Conservation (phyloP, 2,797 vertebrate species). For the Tauraco hartlaubi region DNA sequence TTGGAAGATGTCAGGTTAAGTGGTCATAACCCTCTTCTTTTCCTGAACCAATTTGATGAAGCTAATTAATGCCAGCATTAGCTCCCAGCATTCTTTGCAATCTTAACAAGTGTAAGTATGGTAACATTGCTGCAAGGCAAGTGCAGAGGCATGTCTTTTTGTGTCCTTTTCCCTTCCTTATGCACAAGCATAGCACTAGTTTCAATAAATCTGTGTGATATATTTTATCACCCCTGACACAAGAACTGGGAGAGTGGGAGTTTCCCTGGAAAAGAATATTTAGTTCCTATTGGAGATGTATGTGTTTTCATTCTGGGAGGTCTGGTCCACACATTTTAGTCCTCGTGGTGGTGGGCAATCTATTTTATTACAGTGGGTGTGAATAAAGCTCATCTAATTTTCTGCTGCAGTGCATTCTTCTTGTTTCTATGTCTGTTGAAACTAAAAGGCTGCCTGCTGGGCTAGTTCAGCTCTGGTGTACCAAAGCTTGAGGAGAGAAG, state of each 20-base stretch:
- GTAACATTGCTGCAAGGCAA: background rate
- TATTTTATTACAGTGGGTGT: constrained; percentile 38
- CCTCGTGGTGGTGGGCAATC: background rate
- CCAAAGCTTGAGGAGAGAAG: background rate
- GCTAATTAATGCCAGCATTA: constrained; percentile 46
- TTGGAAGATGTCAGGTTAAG: background rate
- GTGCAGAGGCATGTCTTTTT: background rate
- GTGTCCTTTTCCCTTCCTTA: background rate
- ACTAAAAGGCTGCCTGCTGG: constrained; percentile 2
- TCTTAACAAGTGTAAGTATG: background rate
- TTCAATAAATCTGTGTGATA: background rate
- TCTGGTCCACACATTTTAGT: background rate
- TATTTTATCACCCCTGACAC: constrained; percentile 17
- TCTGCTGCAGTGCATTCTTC: constrained; percentile 12
- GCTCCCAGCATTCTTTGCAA: background rate
- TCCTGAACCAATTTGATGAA: background rate
- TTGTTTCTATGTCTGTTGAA: background rate
- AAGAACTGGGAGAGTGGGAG: background rate
- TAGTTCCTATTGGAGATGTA: background rate
- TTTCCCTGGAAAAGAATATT: background rate
- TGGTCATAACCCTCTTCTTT: background rate
- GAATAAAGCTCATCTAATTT: constrained; percentile 47
- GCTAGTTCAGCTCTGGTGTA: background rate
- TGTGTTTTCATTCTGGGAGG: constrained; percentile 21
- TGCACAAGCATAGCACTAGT: background rate